Evolutionary conservation across 2,113 vertebrate species (phyloP).

Genomic region (Saguinus imperator): DNA sequence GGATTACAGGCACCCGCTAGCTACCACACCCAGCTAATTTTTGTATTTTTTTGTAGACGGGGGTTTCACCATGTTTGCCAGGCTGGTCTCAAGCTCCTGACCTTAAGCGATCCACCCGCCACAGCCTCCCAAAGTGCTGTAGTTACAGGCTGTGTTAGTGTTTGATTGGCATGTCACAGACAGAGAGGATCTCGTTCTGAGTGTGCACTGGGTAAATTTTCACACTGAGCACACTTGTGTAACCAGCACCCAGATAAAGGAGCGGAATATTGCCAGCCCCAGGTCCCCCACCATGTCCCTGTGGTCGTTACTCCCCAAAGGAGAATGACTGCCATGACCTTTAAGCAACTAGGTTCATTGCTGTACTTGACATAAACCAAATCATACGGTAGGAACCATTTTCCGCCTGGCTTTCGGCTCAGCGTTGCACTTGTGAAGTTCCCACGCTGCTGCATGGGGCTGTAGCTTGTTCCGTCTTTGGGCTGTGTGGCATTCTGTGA

Average conservation of each 20-base stretch:
- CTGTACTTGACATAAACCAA: accelerated
- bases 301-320: accelerated
- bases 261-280: accelerated
- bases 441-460: accelerated
- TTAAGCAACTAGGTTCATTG: accelerated
- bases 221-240: background rate
- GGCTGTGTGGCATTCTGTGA: background rate
- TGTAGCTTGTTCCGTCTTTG: accelerated
- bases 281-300: accelerated
- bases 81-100: too few relatives aligned
- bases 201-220: too few relatives aligned
- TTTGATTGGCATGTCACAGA: background rate
- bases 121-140: too few relatives aligned
- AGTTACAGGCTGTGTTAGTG: background rate
- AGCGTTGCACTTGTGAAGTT: accelerated
- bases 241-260: background rate
- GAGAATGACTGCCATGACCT: background rate
- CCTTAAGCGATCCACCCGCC: too few relatives aligned
- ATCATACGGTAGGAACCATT: accelerated
- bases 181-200: accelerated
- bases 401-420: background rate
- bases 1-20: too few relatives aligned
- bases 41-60: too few relatives aligned
- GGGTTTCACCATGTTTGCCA: too few relatives aligned
- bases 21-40: too few relatives aligned